Evolutionary conservation across 2,888 invertebrate species (phyloP).

Genomic region (Macropis europaea): DNA sequence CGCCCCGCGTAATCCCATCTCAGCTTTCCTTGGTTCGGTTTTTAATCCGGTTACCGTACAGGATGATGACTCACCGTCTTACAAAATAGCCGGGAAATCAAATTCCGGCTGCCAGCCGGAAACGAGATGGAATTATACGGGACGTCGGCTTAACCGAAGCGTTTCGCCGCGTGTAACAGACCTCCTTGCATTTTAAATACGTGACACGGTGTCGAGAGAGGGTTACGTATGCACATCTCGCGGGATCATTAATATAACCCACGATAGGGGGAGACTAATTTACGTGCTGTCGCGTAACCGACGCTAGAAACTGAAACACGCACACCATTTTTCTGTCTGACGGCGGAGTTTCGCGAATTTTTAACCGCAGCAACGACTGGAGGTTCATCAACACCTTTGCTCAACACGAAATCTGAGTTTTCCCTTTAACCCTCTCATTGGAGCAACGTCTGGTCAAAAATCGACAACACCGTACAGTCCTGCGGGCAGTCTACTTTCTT

Average conservation of each 20-base stretch:
- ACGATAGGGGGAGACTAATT: slow-evolving; percentile 41
- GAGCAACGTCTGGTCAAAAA: no score
- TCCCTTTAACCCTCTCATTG: no score
- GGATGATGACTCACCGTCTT: slow-evolving; percentile 17
- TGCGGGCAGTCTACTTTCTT: no score
- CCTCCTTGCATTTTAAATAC: slow-evolving; percentile 55
- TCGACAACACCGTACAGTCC: no score
- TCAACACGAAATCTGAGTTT: no score
- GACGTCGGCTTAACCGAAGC: slow-evolving; percentile 14
- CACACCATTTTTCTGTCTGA: no score
- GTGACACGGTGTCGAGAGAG: slow-evolving; percentile 41
- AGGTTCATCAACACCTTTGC: no score
- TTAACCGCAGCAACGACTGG: no score
- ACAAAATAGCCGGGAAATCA: slow-evolving; percentile 45
- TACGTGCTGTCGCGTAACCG: background rate
- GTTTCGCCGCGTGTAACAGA: slow-evolving; percentile 21
- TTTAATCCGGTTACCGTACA: slow-evolving; percentile 29
- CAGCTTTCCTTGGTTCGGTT: slow-evolving; percentile 9
- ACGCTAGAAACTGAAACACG: background rate
- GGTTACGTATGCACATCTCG: slow-evolving; percentile 49
- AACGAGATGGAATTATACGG: slow-evolving; percentile 41
- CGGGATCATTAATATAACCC: slow-evolving; percentile 50
- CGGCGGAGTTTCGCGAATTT: no score
- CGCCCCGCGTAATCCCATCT: slow-evolving; percentile 15
- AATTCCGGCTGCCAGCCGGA: slow-evolving; percentile 13